Evolutionary conservation across 2,888 invertebrate genomes (phyloP).

Genomic region (Cataglyphis cursor): DNA sequence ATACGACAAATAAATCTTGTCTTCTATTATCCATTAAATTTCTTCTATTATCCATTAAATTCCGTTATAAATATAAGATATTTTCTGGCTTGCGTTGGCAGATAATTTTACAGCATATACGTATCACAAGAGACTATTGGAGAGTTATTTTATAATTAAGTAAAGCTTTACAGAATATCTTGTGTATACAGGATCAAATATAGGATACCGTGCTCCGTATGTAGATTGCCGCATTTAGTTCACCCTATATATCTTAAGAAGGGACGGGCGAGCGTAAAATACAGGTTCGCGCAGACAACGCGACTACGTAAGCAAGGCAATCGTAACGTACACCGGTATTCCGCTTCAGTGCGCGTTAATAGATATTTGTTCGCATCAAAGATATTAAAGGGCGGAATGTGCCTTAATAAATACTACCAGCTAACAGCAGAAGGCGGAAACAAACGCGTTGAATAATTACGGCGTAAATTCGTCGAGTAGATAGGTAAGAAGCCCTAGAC

Average conservation of each 20-base stretch:
- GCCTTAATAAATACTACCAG: slow-evolving; percentile 44
- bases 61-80: not conserved
- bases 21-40: not conserved
- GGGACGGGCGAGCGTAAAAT: slow-evolving; percentile 37
- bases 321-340: slow-evolving; percentile 19
- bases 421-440: slow-evolving; percentile 49
- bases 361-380: slow-evolving; percentile 53
- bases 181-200: slow-evolving; percentile 9
- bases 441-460: slow-evolving; percentile 53
- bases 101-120: not conserved
- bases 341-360: slow-evolving; percentile 42
- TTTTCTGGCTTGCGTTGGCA: not conserved
- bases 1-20: not conserved
- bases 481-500: slow-evolving; percentile 8
- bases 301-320: slow-evolving; percentile 22
- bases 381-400: slow-evolving; percentile 52
- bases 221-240: slow-evolving; percentile 32
- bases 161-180: not conserved
- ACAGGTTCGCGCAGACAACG: slow-evolving; percentile 25
- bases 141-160: slow-evolving; percentile 11
- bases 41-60: not conserved
- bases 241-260: slow-evolving; percentile 30
- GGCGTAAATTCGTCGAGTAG: slow-evolving; percentile 36
- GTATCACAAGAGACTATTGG: not conserved
- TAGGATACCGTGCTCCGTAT: not conserved